Evolutionary conservation across 2,888 invertebrate species (phyloP), one percentile per base, ranked within the genome.

Genomic region (Tortricodes alternella): DNA sequence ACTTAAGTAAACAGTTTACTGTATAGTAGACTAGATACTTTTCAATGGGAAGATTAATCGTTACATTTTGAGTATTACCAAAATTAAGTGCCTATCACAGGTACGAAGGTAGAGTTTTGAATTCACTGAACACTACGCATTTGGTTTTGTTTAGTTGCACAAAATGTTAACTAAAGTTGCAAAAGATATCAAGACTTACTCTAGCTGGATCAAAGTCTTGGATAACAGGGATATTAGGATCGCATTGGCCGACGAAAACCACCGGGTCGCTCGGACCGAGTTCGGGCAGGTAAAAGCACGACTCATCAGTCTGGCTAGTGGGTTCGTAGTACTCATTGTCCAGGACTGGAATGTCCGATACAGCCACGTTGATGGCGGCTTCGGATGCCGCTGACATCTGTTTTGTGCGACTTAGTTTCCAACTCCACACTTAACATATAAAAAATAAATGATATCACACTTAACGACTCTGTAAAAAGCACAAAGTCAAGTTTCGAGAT

Each of bases 401-500:
- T 24, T 67, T 75, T 0, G 74, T 67, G 15, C 80, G 74, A 56
- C 86, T 84, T 0, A 88, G 64, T 60, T 86, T 86, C 87, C 87
- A 87, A 49, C 84, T 83, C 63, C 62, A 66, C 3, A 77, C 77
- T 76, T 60, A 34, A 66, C 64, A 7, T 19, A 16, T 7, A 21
- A 11, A n/a, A n/a, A n/a, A n/a, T n/a, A n/a, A n/a, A n/a, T n/a
- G n/a, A n/a, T n/a, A n/a, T n/a, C n/a, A n/a, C n/a, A n/a, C n/a
- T n/a, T n/a, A n/a, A n/a, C n/a, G n/a, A n/a, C n/a, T n/a, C n/a
- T n/a, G n/a, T n/a, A n/a, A n/a, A n/a, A n/a, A n/a, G n/a, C n/a
- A n/a, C n/a, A n/a, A n/a, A n/a, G n/a, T n/a, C n/a, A n/a, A n/a
- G n/a, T n/a, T n/a, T n/a, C n/a, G n/a, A n/a, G n/a, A n/a, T n/a